Evolutionary conservation across 2,797 vertebrate genomes (phyloP).

Genomic region (Glyptemys insculpta): DNA sequence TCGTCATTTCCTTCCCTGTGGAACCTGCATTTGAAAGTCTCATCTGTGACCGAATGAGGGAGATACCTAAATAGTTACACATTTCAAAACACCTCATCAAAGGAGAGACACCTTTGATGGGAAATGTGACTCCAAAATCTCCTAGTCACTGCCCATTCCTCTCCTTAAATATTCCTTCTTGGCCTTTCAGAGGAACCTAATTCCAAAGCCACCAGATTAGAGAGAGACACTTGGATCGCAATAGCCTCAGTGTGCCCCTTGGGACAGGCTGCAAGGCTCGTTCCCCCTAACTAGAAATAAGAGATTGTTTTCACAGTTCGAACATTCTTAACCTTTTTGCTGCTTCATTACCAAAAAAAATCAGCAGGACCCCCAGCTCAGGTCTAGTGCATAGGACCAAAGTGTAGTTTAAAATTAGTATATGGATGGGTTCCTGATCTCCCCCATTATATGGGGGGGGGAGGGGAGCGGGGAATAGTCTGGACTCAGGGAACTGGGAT

Average conservation of each 20-base stretch:
- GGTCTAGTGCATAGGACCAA: background rate
- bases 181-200: background rate
- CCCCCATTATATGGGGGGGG: background rate
- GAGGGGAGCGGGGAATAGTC: background rate
- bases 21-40: background rate
- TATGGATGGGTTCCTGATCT: background rate
- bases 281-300: background rate
- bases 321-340: background rate
- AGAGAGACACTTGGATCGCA: background rate
- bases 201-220: background rate
- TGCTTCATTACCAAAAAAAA: background rate
- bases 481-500: background rate
- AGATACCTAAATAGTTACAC: background rate
- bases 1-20: background rate
- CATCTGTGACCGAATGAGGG: background rate
- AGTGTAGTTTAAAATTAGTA: background rate
- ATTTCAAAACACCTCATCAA: background rate
- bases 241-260: background rate
- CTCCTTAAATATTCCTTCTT: background rate
- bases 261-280: background rate
- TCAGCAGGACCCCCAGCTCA: background rate
- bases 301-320: background rate
- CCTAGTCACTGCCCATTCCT: background rate
- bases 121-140: background rate
- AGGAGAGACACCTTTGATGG: background rate